These are phyloP conservation scores for Rhincodon typus DNA, from an alignment of 2,797 vertebrate genomes.

Conservation along the genomic window DNA sequence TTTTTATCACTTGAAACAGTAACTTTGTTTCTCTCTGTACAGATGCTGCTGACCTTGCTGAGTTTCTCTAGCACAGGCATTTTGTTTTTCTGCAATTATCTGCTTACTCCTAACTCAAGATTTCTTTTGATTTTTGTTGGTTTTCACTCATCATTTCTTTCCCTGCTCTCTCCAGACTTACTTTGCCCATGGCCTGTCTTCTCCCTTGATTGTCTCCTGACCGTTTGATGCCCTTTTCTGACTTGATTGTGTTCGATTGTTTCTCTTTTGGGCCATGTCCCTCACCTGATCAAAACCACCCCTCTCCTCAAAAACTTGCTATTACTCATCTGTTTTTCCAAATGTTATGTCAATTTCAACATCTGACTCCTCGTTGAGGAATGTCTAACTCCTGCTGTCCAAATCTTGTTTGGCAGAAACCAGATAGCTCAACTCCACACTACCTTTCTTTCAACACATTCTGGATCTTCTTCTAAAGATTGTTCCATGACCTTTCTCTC, in stretches of 20 bases:
- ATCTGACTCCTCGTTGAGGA: neutral
- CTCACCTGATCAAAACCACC: neutral
- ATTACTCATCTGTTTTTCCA: neutral
- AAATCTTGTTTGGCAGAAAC: neutral
- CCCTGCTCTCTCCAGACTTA: neutral
- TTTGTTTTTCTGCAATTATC: neutral
- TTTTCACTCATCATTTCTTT: neutral
- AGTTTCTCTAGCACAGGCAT: too few relatives aligned
- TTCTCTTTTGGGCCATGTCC: neutral
- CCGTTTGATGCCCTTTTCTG: neutral
- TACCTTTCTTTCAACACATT: neutral
- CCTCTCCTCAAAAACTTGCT: neutral
- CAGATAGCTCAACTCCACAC: too few relatives aligned
- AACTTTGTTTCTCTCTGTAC: too few relatives aligned
- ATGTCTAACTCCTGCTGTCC: neutral
- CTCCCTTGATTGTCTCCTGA: neutral
- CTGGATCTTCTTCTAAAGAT: neutral
- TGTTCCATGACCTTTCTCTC: neutral
- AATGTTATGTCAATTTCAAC: neutral
- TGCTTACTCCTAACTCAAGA: neutral
- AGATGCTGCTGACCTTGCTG: too few relatives aligned
- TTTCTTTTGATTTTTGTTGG: neutral
- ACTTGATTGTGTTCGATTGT: neutral
- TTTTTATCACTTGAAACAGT: neutral
- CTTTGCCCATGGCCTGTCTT: neutral